Evolutionary conservation across 37 sponge, comb jelly and placozoan species (phyloP), one percentile per base, ranked within the genome.

Genomic region (Eunapius fragilis): DNA sequence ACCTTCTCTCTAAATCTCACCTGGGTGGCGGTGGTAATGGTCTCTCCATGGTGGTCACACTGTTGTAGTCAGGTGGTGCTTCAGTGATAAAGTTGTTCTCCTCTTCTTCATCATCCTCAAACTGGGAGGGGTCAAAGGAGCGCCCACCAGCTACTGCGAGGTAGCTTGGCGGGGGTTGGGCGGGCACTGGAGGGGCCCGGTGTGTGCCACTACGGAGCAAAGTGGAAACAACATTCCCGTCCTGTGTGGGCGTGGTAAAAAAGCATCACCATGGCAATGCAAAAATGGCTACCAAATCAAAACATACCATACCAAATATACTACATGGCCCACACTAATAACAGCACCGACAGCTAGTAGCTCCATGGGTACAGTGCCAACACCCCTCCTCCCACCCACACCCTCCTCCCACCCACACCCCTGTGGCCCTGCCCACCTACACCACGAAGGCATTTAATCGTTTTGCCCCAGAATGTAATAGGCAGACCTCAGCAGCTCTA

Each of bases 1-100:
- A 37, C 19, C 25, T n/a, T n/a, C n/a, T 69, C 32, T 25, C 70
- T 35, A 69, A 14, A n/a, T 2, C 78, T 69, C 25, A 25, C 34
- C 31, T 31, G 33, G 38, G 25, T 22, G 76, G 76, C 6, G 41
- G 41, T 28, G 74, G 68, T 33, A 70, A 48, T 17, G 77, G 86
- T 30, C 32, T 23, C 10, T 30, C 76, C 69, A 7, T 25, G 25
- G 58, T 19, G 6, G 58, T 19, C 14, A 88, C 78, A 0, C 86
- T 86, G 13, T 25, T 25, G 36, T 94, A 94, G 36, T 73, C 74
- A 25, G 95, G 95, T 2, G 95, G 95, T 36, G 95, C 84, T 30
- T 37, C 79, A 17, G 80, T 25, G 25, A 83, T 68, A 37, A 94
- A 84, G 13, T 23, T n/a, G 49, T 86, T 72, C 0, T 78, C 89